Base-by-base conservation (phyloP, 2,113 vertebrate species). In the Varanus salvator region DNA sequence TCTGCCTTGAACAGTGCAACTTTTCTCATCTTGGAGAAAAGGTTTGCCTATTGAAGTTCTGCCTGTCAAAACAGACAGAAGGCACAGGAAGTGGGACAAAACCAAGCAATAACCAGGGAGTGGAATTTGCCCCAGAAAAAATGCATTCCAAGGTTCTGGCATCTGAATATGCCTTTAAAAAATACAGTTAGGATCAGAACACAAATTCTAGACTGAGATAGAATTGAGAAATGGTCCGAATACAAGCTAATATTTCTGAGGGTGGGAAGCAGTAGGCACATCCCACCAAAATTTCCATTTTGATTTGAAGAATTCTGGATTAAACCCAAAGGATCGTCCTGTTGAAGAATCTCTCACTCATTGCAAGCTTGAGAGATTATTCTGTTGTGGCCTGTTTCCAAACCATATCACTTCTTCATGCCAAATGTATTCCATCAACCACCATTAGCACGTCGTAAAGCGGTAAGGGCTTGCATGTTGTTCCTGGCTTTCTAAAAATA, bases 401-500 rank as follows among this genome's bases (percentile, higher is more conserved):
- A 89, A 84, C 12, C 27, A 50, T 84, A 14, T 19, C 25, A 75
- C 75, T 14, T 14, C 76, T 52, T 84, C 60, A 50, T 66, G 74
- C 86, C 57, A 87, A 77, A 78, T 48, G 25, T 9, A 77, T 75
- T 38, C 50, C 84, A 74, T 86, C 69, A 86, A 71, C 71, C 15
- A 54, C n/a, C 52, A 60, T 89, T 75, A 83, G 15, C 69, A 75
- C 80, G 83, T 89, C 38, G 21, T 27, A 74, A 74, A 83, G 31
- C 8, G 31, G 7, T 19, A 31, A 25, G 68, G 29, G 31, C 19
- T 6, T 23, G 23, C 57, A 54, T 34, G 34, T 34, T 44, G 21
- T 52, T 48, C 64, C 34, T 11, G 21, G 44, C 60, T 77, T 77
- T 17, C 60, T 89, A 84, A 85, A 85, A 89, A 89, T 89, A 89